Evolutionary conservation across 2,888 invertebrate genomes (phyloP).

Genomic region (Rapana venosa): DNA sequence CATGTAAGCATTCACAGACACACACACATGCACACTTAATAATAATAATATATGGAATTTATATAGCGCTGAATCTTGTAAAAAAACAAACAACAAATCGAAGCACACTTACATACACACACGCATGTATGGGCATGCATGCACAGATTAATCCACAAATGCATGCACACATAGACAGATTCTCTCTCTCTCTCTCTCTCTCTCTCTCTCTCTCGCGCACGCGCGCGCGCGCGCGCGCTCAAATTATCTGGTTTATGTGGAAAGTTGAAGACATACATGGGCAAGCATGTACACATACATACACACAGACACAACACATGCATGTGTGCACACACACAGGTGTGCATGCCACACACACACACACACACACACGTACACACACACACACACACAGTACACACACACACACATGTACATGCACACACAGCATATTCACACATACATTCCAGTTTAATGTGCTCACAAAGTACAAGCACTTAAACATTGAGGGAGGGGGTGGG

Average conservation of each 20-base stretch:
- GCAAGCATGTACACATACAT: neutral
- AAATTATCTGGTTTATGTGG: neutral
- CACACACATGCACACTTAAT: constrained; percentile 1
- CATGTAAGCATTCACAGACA: constrained; percentile 14
- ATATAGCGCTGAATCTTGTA: neutral
- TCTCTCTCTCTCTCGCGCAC: constrained; percentile 24
- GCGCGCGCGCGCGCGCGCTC: neutral
- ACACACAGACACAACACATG: too few relatives aligned
- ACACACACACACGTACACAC: neutral
- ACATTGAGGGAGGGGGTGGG: too few relatives aligned
- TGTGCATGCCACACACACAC: neutral
- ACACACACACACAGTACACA: neutral
- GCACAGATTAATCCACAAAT: neutral
- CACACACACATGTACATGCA: neutral
- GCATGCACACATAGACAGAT: neutral
- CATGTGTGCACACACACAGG: constrained; percentile 3
- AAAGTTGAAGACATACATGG: neutral
- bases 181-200: neutral
- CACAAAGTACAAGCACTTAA: too few relatives aligned
- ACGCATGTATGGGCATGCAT: neutral
- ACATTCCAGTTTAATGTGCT: neutral
- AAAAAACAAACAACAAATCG: too few relatives aligned
- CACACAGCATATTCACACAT: neutral
- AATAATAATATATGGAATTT: too few relatives aligned
- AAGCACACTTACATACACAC: neutral